Base-by-base conservation (phyloP, 2,113 vertebrate genomes). In the Archocentrus centrarchus region DNA sequence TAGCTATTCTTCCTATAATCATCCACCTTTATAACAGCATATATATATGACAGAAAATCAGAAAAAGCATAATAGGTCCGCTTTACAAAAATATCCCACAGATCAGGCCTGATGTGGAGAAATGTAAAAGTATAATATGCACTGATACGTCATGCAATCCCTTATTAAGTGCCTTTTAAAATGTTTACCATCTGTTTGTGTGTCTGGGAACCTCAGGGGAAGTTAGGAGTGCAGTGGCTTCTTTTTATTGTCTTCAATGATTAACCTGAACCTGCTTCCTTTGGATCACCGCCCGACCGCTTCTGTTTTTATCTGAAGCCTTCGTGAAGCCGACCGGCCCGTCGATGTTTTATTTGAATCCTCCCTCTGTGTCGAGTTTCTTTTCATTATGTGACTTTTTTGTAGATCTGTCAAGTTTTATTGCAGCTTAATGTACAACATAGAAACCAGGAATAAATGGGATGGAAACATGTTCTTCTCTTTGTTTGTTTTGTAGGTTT, bases 161-260 rank as follows among this genome's bases (percentile, higher is more conserved):
- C 89, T 91, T 78, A 86, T 88, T 87, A 94, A 94, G 94, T 95
- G 94, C 94, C 94, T 95, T 94, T 85, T 61, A 59, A 91, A 89
- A 91, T 88, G 89, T 93, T 88, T 88, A 92, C 84, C 86, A 86
- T 91, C 86, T 83, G 87, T 81, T 22, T 80, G 80, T 88, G 77
- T 83, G 91, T 91, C 62, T 75, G 90, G 75, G 85, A 90, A 89
- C 90, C 92, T 94, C 93, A 93, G 93, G 91, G 90, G 88, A 89
- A 90, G 89, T 77, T 47, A 55, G 91, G 85, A 91, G 84, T 88
- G 84, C 89, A 86, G 55, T 79, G 79, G 44, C 61, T 86, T 88
- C 81, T 73, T 73, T 39, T 87, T 82, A 86, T 82, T 79, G 77
- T 89, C 41, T 27, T 92, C 80, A 75, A 79, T 83, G 50, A 90